These are phyloP conservation scores for Pagetopsis macropterus DNA, from an alignment of 2,797 vertebrate genomes.

Conservation along the genomic window DNA sequence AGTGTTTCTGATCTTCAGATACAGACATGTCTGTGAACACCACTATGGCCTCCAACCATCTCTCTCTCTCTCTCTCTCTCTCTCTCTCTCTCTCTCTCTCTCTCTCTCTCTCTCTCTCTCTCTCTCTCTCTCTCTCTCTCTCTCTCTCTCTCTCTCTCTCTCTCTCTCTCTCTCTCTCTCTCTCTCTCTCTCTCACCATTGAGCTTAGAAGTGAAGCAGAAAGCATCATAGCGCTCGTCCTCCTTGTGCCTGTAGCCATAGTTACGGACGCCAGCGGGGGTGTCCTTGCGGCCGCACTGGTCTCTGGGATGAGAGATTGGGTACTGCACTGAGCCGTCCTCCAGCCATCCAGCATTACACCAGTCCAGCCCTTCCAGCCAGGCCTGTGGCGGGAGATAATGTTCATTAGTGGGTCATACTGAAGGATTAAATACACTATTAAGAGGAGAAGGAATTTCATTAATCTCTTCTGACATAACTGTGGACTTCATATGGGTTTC, in stretches of 20 bases:
- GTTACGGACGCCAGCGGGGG: slow-evolving; percentile 89
- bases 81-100: slow-evolving; percentile 60
- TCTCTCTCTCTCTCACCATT: slow-evolving; percentile 82
- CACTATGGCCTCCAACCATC: background rate
- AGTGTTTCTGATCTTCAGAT: slow-evolving; percentile 38
- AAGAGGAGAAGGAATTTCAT: slow-evolving; percentile 24
- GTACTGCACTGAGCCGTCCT: slow-evolving; percentile 95
- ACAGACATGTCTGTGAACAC: slow-evolving; percentile 5
- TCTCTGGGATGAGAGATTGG: slow-evolving; percentile 92
- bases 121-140: slow-evolving; percentile 5
- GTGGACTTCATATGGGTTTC: slow-evolving; percentile 26
- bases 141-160: slow-evolving; percentile 47
- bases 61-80: slow-evolving; percentile 8
- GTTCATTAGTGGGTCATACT: slow-evolving; percentile 29
- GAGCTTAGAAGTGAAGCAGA: slow-evolving; percentile 97
- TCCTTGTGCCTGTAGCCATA: slow-evolving; percentile 97
- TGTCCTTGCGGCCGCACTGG: slow-evolving; percentile 88
- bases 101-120: background rate
- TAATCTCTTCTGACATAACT: slow-evolving; percentile 42
- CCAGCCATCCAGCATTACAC: slow-evolving; percentile 97
- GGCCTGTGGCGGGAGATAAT: slow-evolving; percentile 76
- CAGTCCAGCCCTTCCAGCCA: slow-evolving; percentile 95
- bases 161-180: slow-evolving; percentile 53
- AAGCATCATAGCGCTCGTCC: slow-evolving; percentile 92
- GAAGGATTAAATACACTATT: slow-evolving; percentile 46